A percentile compares a stretch with the other conserved stretches of the same genome.
Conservation (phyloP, 1,140 invertebrate species). For the Musca domestica region DNA sequence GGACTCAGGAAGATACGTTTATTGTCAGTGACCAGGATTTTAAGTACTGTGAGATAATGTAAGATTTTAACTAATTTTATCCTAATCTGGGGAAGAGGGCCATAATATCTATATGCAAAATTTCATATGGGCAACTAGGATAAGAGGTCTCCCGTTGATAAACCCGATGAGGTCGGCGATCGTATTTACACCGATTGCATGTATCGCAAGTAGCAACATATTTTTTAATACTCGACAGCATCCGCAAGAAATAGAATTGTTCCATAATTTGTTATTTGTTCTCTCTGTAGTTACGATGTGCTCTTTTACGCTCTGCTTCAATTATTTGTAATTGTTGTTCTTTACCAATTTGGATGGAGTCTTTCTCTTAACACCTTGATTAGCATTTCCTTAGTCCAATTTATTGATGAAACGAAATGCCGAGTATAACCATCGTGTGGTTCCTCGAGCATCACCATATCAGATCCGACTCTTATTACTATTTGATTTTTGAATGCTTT, state of each 20-base stretch:
- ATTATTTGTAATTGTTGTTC: neutral
- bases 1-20: neutral
- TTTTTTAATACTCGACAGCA: too few species aligned
- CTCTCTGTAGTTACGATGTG: too few species aligned
- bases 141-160: neutral
- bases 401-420: too few species aligned
- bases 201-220: too few species aligned
- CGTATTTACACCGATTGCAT: too few species aligned
- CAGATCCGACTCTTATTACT: too few species aligned
- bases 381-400: too few species aligned
- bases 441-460: too few species aligned
- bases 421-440: too few species aligned
- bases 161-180: neutral
- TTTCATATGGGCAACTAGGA: neutral
- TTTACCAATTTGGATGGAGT: neutral
- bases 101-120: constrained; percentile 8
- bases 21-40: constrained; percentile 10
- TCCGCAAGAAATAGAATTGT: neutral
- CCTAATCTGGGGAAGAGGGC: neutral
- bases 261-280: constrained; percentile 10
- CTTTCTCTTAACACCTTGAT: too few species aligned
- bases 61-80: neutral
- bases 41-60: neutral
- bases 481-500: neutral
- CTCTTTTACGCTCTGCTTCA: too few species aligned